These are phyloP conservation scores for Diorhabda sublineata DNA, from an alignment of 1,140 invertebrate species.

Conservation along the genomic window DNA sequence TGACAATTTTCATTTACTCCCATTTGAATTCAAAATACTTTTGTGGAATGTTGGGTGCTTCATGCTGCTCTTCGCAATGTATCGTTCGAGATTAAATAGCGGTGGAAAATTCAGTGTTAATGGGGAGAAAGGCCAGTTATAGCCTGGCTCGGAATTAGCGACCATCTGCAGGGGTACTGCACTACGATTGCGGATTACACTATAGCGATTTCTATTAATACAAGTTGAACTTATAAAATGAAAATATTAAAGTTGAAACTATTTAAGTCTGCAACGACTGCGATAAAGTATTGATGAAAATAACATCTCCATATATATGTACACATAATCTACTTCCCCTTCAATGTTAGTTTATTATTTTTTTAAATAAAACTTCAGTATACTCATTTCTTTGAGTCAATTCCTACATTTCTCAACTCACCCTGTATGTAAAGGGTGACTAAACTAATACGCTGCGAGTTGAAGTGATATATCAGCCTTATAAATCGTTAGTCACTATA, in stretches of 20 bases:
- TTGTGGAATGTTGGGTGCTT: conserved; percentile 13
- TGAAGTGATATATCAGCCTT: conserved; percentile 36
- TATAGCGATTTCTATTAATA: not conserved
- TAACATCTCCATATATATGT: too few species aligned
- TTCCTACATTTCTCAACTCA: not conserved
- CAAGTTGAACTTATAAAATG: too few species aligned
- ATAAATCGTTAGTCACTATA: conserved; percentile 29
- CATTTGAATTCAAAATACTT: conserved; percentile 18
- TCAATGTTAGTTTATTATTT: too few species aligned
- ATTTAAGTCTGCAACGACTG: too few species aligned
- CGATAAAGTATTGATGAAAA: too few species aligned
- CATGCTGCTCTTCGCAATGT: conserved; percentile 15
- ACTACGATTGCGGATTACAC: conserved; percentile 33
- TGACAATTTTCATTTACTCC: conserved; percentile 19
- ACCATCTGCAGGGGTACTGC: conserved; percentile 33
- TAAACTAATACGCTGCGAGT: conserved; percentile 27
- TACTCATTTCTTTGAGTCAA: too few species aligned
- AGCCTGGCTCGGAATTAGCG: conserved; percentile 27
- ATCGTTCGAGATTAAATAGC: conserved; percentile 20
- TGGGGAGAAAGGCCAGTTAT: conserved; percentile 22
- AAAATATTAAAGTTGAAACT: too few species aligned
- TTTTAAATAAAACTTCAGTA: too few species aligned
- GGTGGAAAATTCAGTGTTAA: conserved; percentile 23
- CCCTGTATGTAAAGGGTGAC: not conserved
- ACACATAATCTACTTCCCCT: too few species aligned